Evolutionary conservation across 2,797 vertebrate genomes (phyloP), one percentile per base, ranked within the genome.

Genomic region (Mergus octosetaceus): DNA sequence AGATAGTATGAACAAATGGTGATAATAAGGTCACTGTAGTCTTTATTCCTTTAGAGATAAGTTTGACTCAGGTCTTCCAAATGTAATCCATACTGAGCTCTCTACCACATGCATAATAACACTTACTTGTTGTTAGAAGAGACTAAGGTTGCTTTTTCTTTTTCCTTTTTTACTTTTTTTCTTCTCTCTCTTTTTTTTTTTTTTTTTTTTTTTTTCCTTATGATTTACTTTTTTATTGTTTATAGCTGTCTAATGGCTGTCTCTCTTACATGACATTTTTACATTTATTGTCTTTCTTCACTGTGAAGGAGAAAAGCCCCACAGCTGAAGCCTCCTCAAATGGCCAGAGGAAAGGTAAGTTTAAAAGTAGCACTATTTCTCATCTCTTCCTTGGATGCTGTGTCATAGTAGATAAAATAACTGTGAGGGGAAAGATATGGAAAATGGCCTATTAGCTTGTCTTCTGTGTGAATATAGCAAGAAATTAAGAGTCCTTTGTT

Each of bases 151-250:
- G 36, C 20, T n/a, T 5, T 43, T 45, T 27, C 18, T 8, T 41
- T 62, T 47, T 1, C 18, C 1, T 17, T 8, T 4, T 7, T 32
- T 24, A 18, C 8, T 10, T 65, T 24, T 88, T 24, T 1, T 2
- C 4, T 10, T 16, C 11, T 51, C 27, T 25, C n/a, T n/a, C n/a
- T n/a, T n/a, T n/a, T n/a, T n/a, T n/a, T 2, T 43, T 57, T 19
- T 7, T 6, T 28, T 20, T n/a, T 6, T 9, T 30, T 51, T 41
- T 3, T 54, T 88, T 28, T 1, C 1, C 5, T 12, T 19, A 18
- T 16, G 3, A 69, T 79, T 79, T 6, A 5, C 6, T 72, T 64
- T 85, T 85, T 53, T 10, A 38, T 41, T 34, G 4, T 45, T 13
- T 70, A 9, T 38, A 19, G 5, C 13, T 76, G 19, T 9, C 27